phyloP scores from a whole-genome alignment of 2,797 vertebrate species.

The Poecilia picta region DNA sequence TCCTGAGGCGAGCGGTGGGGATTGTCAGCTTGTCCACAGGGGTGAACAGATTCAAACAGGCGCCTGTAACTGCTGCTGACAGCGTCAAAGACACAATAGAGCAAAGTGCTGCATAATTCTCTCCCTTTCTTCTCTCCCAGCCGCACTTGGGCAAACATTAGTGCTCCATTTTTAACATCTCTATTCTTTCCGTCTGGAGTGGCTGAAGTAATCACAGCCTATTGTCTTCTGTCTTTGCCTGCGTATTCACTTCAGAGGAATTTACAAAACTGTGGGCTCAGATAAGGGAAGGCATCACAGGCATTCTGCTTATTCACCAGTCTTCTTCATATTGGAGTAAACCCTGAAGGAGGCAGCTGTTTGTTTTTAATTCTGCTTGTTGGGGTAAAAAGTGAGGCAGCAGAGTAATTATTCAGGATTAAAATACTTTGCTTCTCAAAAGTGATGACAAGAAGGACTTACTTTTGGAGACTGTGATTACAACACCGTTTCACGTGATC shows the following conservation, averaged over 20 bases:
- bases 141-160: constrained; percentile 57
- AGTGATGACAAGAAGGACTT: not conserved
- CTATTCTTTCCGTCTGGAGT: constrained; percentile 38
- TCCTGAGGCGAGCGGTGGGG: constrained; percentile 18
- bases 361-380: constrained; percentile 13
- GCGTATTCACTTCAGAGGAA: constrained; percentile 34
- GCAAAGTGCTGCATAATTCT: constrained; percentile 49
- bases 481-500: not conserved
- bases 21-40: constrained; percentile 33
- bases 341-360: constrained; percentile 13
- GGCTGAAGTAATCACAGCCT: constrained; percentile 51
- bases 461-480: not conserved
- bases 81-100: constrained; percentile 40
- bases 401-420: constrained; percentile 11
- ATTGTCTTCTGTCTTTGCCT: constrained; percentile 38
- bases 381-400: constrained; percentile 22
- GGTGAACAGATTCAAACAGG: constrained; percentile 38
- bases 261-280: constrained; percentile 13
- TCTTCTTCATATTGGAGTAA: constrained; percentile 30
- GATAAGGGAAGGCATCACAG: constrained; percentile 19
- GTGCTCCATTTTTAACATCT: constrained; percentile 40
- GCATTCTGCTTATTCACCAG: constrained; percentile 37
- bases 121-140: constrained; percentile 37
- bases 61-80: constrained; percentile 38
- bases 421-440: not conserved